A percentile compares a stretch with the other conserved stretches of the same genome.
phyloP scores from a whole-genome alignment of 2,113 vertebrate genomes.

The Cololabis saira region DNA sequence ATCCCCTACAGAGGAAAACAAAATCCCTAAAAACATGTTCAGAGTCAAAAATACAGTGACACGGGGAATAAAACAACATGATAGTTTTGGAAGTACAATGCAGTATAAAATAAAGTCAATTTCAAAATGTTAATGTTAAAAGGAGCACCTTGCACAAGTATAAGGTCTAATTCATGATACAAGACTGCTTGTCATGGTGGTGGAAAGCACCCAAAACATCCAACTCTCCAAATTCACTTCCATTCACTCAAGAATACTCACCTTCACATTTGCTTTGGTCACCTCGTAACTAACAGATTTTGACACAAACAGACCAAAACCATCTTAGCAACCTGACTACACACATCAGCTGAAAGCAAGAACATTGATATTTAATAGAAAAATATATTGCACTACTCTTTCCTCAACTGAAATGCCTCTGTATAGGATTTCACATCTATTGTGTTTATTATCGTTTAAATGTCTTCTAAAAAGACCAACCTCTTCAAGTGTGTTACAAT shows the following conservation, averaged over 20 bases:
- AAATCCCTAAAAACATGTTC: conserved; percentile 27
- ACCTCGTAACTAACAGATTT: conserved; percentile 44
- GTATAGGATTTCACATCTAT: conserved; percentile 55
- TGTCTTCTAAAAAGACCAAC: conserved; percentile 53
- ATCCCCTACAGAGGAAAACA: conserved; percentile 34
- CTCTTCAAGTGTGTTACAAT: conserved; percentile 59
- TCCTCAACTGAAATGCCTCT: conserved; percentile 69
- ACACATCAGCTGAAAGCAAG: conserved; percentile 67
- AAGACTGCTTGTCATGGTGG: conserved; percentile 57
- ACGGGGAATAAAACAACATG: conserved; percentile 25
- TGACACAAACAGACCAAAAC: conserved; percentile 53
- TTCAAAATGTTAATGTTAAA: conserved; percentile 54
- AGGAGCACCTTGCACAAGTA: conserved; percentile 65
- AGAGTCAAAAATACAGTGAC: conserved; percentile 19
- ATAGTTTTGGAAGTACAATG: conserved; percentile 61
- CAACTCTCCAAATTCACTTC: conserved; percentile 5
- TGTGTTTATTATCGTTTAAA: conserved; percentile 59
- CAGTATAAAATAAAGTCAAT: conserved; percentile 61
- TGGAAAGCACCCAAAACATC: conserved; percentile 52
- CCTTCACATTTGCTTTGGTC: conserved; percentile 65
- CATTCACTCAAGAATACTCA: conserved; percentile 50
- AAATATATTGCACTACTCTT: conserved; percentile 84
- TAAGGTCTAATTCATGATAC: conserved; percentile 58
- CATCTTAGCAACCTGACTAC: conserved; percentile 55
- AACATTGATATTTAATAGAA: conserved; percentile 77